Base-by-base conservation (phyloP, 2,113 vertebrate species). In the Micronisus gabar region DNA sequence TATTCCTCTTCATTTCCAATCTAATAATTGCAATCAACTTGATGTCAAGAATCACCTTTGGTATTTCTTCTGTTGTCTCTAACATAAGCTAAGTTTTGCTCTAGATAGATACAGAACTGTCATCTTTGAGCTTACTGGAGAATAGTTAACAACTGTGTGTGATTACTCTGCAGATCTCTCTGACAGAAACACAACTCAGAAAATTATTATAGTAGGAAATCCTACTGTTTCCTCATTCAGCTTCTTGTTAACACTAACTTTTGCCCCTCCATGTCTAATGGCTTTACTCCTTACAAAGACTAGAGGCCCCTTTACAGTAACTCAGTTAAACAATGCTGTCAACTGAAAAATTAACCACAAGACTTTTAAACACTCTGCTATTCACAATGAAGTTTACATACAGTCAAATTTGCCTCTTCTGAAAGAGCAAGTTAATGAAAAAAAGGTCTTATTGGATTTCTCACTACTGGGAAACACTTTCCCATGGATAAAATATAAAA, bases 61-160 rank as follows among this genome's bases (percentile, higher is more conserved):
- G 23, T 53, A 53, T 68, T 86, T 56, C 34, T 79, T 47, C 61
- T 68, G 41, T 47, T 41, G 43, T 48, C 85, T 93, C 79, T 93
- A 63, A 83, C 66, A 93, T 81, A 95, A 95, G 74, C 36, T 62
- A 78, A 92, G 62, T 86, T 97, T 74, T 89, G 56, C 50, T 86
- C 18, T 50, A 45, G 87, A 81, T 26, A 73, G 52, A 79, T 55
- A 65, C 48, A 48, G 84, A 92, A 47, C 40, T 34, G 14, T 75
- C 30, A 40, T 84, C 68, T 96, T 52, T 59, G 70, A 47, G 59
- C 43, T 96, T 86, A 40, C 78, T 34, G 32, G 66, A 76, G 2
- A 26, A 92, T 41, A 83, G 50, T 81, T 59, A 59, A 52, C 91
- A 83, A n/a, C 61, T 74, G 38, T n/a, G 38, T 71, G 29, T 73